Percentiles rank a stretch among this genome's conserved stretches.
phyloP scores from a whole-genome alignment of 2,797 vertebrate species.

The Cuniculus paca region DNA sequence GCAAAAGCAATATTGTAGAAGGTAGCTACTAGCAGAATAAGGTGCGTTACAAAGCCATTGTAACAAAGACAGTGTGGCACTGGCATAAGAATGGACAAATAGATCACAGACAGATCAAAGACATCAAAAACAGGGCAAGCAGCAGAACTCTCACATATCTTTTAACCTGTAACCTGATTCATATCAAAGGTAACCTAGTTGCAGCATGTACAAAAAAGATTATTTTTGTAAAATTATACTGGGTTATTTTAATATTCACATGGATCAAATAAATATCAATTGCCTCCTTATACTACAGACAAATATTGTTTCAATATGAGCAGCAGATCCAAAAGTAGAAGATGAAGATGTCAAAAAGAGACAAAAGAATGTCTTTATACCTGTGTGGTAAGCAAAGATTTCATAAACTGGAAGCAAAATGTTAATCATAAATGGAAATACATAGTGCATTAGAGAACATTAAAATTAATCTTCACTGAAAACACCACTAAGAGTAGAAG shows the following conservation, averaged over 20 bases:
- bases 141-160: background rate
- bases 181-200: constrained; percentile 30
- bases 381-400: background rate
- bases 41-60: background rate
- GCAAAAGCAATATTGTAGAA: background rate
- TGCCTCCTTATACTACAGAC: background rate
- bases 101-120: background rate
- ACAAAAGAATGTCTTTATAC: background rate
- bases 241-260: background rate
- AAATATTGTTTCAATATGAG: background rate
- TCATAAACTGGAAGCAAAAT: background rate
- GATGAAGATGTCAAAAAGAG: constrained; percentile 8
- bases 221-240: background rate
- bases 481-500: background rate
- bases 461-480: background rate
- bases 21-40: background rate
- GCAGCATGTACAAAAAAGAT: background rate
- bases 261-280: background rate
- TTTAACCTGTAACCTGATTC: background rate
- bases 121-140: background rate
- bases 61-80: background rate
- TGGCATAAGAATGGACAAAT: background rate
- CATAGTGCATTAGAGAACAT: background rate
- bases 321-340: background rate
- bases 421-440: background rate